Conservation (phyloP, 2,797 vertebrate genomes). For the Intellagama lesueurii region DNA sequence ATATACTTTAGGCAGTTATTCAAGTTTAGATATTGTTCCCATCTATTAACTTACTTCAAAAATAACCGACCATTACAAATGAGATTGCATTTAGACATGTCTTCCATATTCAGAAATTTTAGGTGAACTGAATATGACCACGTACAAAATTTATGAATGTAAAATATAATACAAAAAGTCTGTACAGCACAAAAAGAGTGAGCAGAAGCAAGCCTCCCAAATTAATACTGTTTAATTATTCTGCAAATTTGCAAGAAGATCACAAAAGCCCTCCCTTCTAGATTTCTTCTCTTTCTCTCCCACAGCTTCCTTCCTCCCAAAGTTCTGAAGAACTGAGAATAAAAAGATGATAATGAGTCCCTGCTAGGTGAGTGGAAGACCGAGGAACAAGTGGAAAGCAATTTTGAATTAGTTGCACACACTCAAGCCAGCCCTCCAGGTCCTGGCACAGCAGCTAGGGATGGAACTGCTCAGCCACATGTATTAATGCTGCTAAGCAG, state of each 20-base stretch:
- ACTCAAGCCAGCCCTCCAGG: not conserved
- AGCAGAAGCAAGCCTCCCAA: not conserved
- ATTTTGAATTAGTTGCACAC: not conserved
- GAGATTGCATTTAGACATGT: fast-evolving
- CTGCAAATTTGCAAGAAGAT: not conserved
- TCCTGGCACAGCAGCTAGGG: too few species aligned
- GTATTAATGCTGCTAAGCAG: too few species aligned
- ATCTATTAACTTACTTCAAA: not conserved
- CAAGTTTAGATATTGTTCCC: not conserved
- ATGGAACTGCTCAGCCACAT: too few species aligned
- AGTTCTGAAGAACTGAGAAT: not conserved
- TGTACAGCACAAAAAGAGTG: not conserved
- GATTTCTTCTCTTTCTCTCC: not conserved
- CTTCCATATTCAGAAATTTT: not conserved
- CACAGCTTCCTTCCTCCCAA: not conserved
- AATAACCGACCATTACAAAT: not conserved
- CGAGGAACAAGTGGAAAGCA: not conserved
- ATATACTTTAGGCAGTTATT: not conserved
- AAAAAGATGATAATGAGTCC: not conserved
- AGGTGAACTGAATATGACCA: not conserved
- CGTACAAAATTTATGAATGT: not conserved
- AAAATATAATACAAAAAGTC: not conserved
- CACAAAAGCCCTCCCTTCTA: not conserved
- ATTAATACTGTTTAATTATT: not conserved
- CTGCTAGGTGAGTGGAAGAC: not conserved